These are phyloP conservation scores for Neomonachus schauinslandi DNA, from an alignment of 2,113 vertebrate species.

Conservation along the genomic window DNA sequence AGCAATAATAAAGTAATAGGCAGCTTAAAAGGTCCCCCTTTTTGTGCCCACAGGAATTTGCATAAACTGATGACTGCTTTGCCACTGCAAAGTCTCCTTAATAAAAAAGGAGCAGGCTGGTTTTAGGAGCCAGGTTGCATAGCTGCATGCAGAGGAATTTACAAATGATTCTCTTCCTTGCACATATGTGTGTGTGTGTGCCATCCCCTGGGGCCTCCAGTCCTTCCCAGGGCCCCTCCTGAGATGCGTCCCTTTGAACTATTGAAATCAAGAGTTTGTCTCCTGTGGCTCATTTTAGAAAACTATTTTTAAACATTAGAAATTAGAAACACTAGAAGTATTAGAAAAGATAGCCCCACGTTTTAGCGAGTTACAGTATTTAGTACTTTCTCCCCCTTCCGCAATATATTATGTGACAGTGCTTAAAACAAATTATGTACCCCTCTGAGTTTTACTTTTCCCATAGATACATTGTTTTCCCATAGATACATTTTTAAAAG, in stretches of 20 bases:
- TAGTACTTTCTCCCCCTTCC: not conserved
- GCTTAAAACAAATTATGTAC: not conserved
- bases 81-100: constrained; percentile 48
- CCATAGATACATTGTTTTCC: not conserved
- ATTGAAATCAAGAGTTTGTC: not conserved
- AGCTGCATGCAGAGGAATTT: constrained; percentile 52
- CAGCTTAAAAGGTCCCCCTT: constrained; percentile 66
- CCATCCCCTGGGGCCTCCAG: not conserved
- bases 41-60: constrained; percentile 60
- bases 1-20: constrained; percentile 75
- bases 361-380: not conserved
- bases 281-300: not conserved
- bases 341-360: not conserved
- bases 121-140: not conserved
- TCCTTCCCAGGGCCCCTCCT: not conserved
- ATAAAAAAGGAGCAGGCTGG: constrained; percentile 58
- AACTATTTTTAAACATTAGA: not conserved
- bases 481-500: not conserved
- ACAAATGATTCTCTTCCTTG: not conserved
- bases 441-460: not conserved
- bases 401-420: not conserved
- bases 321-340: not conserved
- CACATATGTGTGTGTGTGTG: not conserved
- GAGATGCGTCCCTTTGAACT: not conserved
- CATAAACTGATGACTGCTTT: constrained; percentile 65